Evolutionary conservation across 2,113 vertebrate genomes (phyloP), one percentile per base, ranked within the genome.

Genomic region (Charadrius vociferus): DNA sequence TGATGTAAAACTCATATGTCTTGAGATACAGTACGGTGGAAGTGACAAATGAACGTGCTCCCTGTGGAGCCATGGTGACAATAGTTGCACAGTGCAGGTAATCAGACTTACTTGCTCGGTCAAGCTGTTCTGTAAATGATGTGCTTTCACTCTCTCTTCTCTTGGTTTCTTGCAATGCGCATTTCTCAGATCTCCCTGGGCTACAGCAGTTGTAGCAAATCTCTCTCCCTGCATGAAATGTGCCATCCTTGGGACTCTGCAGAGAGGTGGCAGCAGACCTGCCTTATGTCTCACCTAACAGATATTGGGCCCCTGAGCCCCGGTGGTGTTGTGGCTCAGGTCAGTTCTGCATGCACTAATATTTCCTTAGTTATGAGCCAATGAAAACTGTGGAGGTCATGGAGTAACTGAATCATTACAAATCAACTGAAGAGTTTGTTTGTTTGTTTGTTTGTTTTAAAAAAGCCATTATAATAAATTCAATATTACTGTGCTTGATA

Each of bases 111-210:
- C 62, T 94, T 95, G 87, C 78, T 94, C n/a, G 16, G 89, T 83
- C 90, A 77, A 95, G 71, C 58, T 82, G 55, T 68, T 94, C 88
- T 93, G 78, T 93, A 91, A 91, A 90, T 63, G 6, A 63, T 85
- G 78, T 67, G 41, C 62, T 94, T 91, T 96, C 74, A 85, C 14
- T 85, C 78, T 89, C 49, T 75, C 66, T 89, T 74, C 81, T 72
- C 78, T 88, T 91, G 81, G 88, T 95, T 95, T 94, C 80, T 85
- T 81, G 63, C 81, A 73, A 65, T 58, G n/a, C 3, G 4, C 73
- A 43, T 80, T 90, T 94, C 87, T 88, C 74, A 73, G 29, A 61
- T 59, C 26, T 87, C 71, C 73, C 78, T 56, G 63, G 50, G 37
- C 84, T 91, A 49, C 41, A 63, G 50, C 23, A 37, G 62, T 83